Evolutionary conservation across 2,888 invertebrate genomes (phyloP), one percentile per base, ranked within the genome.

Genomic region (Agonopterix arenella): DNA sequence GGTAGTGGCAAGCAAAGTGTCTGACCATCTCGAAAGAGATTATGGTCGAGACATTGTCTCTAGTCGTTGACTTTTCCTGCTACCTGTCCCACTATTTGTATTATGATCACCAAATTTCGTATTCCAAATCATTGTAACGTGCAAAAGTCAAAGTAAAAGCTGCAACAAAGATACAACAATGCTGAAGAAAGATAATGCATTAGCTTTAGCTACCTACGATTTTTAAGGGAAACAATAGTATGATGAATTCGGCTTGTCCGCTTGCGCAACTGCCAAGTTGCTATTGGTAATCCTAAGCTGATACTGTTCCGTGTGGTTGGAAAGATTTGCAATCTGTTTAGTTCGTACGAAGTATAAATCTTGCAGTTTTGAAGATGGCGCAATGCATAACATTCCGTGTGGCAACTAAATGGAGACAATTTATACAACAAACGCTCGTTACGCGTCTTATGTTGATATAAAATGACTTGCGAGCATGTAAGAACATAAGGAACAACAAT

Each of bases 231-330:
- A 43, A 53, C 52, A 53, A 53, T 53, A 46, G 52, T 46, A 50
- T 50, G 13, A 37, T 41, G n/a, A 41, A 47, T 47, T 46, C 48
- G 48, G 50, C 28, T 1, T 53, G 37, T 38, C 52, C 52, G 52
- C 52, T 48, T 50, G 37, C 50, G 52, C 50, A 50, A 48, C 50
- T 50, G 48, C 47, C 44, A 44, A 46, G 51, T 46, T 48, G 51
- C 41, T 16, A 43, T 48, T 49, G 45, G 52, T 47, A 52, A 28
- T 28, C 28, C 28, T 28, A 28, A 28, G 28, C 28, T 28, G 5
- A 52, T 42, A 49, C 41, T 50, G 50, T 53, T 53, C 52, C 52
- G 50, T 53, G 52, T 48, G 52, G 48, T 44, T 48, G 36, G 51
- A 11, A 46, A 8, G 5, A 28, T 48, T 44, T 46, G 44, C 46